Conservation (phyloP, 2,113 vertebrate species). For the Lathamus discolor region DNA sequence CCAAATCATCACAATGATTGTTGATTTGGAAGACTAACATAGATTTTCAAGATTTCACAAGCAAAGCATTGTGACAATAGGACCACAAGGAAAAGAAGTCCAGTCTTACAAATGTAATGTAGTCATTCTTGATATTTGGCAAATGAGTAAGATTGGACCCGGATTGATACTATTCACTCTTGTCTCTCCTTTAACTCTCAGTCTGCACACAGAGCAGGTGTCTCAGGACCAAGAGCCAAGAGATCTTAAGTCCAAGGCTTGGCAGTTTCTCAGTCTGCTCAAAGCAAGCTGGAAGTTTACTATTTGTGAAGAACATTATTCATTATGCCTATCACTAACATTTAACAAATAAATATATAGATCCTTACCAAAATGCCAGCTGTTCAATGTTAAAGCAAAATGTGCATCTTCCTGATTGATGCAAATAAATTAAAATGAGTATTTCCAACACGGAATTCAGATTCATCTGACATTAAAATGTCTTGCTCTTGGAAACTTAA, state of each 20-base stretch:
- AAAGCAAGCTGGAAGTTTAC: neutral
- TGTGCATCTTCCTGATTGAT: neutral
- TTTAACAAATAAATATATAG: neutral
- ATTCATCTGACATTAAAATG: neutral
- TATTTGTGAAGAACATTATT: neutral
- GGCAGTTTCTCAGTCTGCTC: neutral
- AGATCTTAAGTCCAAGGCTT: neutral
- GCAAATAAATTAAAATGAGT: neutral
- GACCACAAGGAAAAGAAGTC: neutral
- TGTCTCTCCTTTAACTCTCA: neutral
- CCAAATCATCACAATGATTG: neutral
- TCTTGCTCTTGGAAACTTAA: neutral
- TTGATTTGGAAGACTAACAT: neutral
- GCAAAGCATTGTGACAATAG: neutral
- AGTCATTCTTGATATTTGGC: neutral
- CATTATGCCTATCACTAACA: neutral
- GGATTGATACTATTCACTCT: neutral
- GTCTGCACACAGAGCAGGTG: neutral
- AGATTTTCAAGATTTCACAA: neutral
- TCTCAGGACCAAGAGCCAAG: neutral
- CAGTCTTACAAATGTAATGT: neutral
- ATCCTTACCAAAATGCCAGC: neutral
- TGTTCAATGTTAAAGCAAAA: neutral
- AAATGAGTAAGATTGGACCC: neutral
- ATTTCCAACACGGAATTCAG: neutral